phyloP scores from a whole-genome alignment of 2,888 invertebrate genomes.

The Trissonchulus latispiculum region DNA sequence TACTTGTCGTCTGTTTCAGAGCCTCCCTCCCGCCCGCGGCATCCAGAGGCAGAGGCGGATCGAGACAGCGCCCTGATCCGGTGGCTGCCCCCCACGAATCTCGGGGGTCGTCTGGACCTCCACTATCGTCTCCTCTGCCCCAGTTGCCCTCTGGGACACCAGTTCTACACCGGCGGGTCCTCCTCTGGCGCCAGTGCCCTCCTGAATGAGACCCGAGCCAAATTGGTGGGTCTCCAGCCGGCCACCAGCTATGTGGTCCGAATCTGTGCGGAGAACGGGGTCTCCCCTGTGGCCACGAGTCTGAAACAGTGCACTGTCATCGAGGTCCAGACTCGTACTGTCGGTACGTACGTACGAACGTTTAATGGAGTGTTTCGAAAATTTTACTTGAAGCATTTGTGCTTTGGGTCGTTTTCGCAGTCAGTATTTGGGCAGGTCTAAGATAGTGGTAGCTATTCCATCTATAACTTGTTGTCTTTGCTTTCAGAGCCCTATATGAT shows the following conservation, averaged over 20 bases:
- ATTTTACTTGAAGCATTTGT: no score
- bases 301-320: constrained; percentile 15
- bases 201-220: constrained; percentile 66
- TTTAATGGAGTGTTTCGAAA: no score
- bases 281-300: constrained; percentile 22
- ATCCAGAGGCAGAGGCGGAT: constrained; percentile 27
- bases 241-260: constrained; percentile 64
- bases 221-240: constrained; percentile 76
- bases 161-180: constrained; percentile 15
- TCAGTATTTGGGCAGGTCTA: no score
- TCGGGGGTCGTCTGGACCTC: constrained; percentile 31
- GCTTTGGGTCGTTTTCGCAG: no score
- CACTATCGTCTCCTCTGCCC: constrained; percentile 34
- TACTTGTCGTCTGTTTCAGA: no score
- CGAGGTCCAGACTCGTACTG: constrained; percentile 17
- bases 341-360: no score
- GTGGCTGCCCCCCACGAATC: constrained; percentile 33
- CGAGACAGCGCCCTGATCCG: constrained; percentile 29
- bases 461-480: constrained; percentile 70
- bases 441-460: no score
- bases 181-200: no score
- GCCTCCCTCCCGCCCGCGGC: constrained; percentile 32
- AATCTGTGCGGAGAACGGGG: constrained; percentile 34
- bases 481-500: constrained; percentile 53
- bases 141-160: constrained; percentile 26